phyloP scores from a whole-genome alignment of 2,797 vertebrate species.

The Eurystomus glaucurus region DNA sequence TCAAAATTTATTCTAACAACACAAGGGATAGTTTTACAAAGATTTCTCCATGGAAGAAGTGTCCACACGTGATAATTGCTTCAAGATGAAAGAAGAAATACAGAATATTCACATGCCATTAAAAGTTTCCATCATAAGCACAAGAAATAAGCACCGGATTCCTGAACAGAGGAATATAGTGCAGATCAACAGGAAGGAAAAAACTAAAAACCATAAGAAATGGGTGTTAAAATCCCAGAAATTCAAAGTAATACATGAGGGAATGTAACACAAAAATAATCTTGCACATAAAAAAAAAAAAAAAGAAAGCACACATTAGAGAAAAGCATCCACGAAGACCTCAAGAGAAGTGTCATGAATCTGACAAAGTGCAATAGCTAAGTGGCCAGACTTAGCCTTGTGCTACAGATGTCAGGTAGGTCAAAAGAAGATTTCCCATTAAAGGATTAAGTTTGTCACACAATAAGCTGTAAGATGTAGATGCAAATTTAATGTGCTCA shows the following conservation, averaged over 20 bases:
- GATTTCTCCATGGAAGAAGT: background rate
- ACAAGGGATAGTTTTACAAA: background rate
- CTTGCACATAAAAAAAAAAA: background rate
- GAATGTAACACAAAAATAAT: background rate
- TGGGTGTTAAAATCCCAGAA: background rate
- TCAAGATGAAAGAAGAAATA: background rate
- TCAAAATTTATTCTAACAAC: background rate
- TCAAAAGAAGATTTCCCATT: background rate
- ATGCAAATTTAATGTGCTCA: background rate
- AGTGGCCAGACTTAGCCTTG: background rate
- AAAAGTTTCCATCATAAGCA: background rate
- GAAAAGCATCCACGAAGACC: background rate
- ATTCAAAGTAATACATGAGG: background rate
- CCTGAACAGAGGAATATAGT: background rate
- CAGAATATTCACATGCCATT: background rate
- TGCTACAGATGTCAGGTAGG: background rate
- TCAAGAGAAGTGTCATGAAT: background rate
- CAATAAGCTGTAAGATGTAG: background rate
- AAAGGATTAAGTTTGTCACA: background rate
- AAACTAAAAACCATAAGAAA: background rate
- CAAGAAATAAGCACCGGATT: background rate
- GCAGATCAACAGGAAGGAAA: background rate
- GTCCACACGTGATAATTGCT: background rate
- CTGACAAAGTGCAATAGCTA: background rate
- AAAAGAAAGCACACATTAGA: fast-evolving